Evolutionary conservation across 1,140 invertebrate genomes (phyloP).

Genomic region (Bombus breviceps): DNA sequence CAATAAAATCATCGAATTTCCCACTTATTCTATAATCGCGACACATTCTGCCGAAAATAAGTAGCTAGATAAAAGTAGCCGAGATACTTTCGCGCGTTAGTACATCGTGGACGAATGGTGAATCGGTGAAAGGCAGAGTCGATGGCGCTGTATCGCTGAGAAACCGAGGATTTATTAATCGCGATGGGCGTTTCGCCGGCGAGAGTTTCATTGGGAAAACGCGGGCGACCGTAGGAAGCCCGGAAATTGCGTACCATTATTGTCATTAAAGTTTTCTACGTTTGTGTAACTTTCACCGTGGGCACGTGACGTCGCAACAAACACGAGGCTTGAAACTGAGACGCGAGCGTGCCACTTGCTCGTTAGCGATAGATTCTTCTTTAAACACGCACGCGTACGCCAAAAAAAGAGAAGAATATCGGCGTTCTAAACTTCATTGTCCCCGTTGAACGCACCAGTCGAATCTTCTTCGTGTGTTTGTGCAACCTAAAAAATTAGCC

Average conservation of each 20-base stretch:
- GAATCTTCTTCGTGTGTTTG: not conserved
- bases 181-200: too few relatives aligned
- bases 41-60: too few relatives aligned
- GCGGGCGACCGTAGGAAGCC: not conserved
- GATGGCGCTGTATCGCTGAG: too few relatives aligned
- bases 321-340: not conserved
- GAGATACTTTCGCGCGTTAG: too few relatives aligned
- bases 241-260: constrained; percentile 41
- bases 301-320: constrained; percentile 4
- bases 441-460: too few relatives aligned
- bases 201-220: constrained; percentile 2
- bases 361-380: not conserved
- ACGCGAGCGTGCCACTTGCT: not conserved
- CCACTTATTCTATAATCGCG: too few relatives aligned
- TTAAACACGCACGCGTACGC: not conserved
- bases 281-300: constrained; percentile 36
- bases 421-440: not conserved
- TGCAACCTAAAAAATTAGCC: not conserved
- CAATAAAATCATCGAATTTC: too few relatives aligned
- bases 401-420: too few relatives aligned
- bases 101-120: too few relatives aligned
- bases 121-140: too few relatives aligned
- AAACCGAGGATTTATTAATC: not conserved
- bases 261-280: constrained; percentile 35
- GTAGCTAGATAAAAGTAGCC: too few relatives aligned